Base-by-base conservation (phyloP, 2,113 vertebrate species). In the Forbesichthys agassizii region DNA sequence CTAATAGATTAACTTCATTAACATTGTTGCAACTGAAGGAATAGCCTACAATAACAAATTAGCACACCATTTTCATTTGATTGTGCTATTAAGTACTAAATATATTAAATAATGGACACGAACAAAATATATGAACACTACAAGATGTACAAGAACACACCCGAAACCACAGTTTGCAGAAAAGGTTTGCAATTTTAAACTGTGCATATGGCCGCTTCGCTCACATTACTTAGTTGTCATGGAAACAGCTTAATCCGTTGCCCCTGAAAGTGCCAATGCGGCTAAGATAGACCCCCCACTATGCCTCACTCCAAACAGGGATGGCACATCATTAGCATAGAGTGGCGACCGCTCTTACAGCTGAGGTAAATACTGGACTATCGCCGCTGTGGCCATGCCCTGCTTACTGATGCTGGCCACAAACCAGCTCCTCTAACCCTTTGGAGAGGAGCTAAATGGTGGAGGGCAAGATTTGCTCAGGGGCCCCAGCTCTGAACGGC, bases 231-330 rank as follows among this genome's bases (percentile, higher is more conserved):
- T 64, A 72, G 69, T 68, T 78, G 61, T 64, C 61, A 74, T 73
- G 66, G 69, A 78, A 77, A 69, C 62, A 53, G 60, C 51, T 74
- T 81, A 79, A 79, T 72, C 27, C 42, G 60, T 78, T 71, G 4
- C 58, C n/a, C 3, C 60, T 61, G 59, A 46, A 61, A 47, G 36
- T 16, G 42, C 60, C 42, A 61, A 42, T 18, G 42, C 47, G 60
- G 42, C 36, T 10, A 46, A 16, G n/a, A 14, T 18, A 20, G 12
- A 14, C 42, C 14, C 42, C 60, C 60, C n/a, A 11, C 42, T 10
- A 9, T 18, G 42, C 60, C 60, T 47, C 60, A 48, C 9, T 47
- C 13, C 14, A 47, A 61, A 16, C 2, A n/a, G 52, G n/a, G 52
- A 54, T 48, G 60, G 36, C 36, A 49, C 48, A 51, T 33, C 62